phyloP scores from a whole-genome alignment of 1,140 invertebrate genomes.

The Trypoxylus dichotomus region DNA sequence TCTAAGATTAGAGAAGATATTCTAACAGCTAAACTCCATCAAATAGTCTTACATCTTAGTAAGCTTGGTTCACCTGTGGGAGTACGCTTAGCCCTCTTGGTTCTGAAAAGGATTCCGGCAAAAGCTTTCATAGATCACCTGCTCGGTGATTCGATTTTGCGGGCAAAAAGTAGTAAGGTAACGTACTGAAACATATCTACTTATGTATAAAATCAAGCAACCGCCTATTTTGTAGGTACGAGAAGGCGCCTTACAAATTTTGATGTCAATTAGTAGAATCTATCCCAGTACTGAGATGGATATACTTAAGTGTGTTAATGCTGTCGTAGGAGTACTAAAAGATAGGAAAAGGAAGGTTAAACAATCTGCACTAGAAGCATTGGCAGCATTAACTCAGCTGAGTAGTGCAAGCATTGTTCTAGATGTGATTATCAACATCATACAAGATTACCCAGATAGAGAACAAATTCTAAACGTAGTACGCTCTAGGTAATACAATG shows the following conservation, averaged over 20 bases:
- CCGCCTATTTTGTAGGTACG: constrained; percentile 58
- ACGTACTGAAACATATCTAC: neutral
- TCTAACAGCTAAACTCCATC: constrained; percentile 53
- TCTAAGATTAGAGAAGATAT: constrained; percentile 52
- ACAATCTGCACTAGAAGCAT: constrained; percentile 77
- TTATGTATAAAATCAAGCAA: neutral
- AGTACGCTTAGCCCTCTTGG: constrained; percentile 60
- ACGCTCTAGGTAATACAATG: constrained; percentile 50
- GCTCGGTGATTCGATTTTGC: constrained; percentile 64
- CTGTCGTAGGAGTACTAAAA: constrained; percentile 61
- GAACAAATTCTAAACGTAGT: constrained; percentile 58
- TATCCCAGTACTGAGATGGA: constrained; percentile 83
- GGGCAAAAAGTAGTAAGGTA: constrained; percentile 66
- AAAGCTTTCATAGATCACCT: constrained; percentile 65
- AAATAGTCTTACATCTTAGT: constrained; percentile 60
- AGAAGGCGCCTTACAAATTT: constrained; percentile 76
- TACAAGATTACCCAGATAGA: constrained; percentile 53
- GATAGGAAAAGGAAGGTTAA: constrained; percentile 74
- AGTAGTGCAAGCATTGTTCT: constrained; percentile 60
- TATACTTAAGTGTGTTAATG: constrained; percentile 61
- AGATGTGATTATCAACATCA: constrained; percentile 55
- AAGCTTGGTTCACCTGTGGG: constrained; percentile 63
- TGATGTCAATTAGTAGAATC: constrained; percentile 74
- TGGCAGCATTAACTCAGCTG: constrained; percentile 76
- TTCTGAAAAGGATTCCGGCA: constrained; percentile 69